These are phyloP conservation scores for Euwallacea fornicatus DNA, from an alignment of 1,140 invertebrate genomes.

Conservation along the genomic window DNA sequence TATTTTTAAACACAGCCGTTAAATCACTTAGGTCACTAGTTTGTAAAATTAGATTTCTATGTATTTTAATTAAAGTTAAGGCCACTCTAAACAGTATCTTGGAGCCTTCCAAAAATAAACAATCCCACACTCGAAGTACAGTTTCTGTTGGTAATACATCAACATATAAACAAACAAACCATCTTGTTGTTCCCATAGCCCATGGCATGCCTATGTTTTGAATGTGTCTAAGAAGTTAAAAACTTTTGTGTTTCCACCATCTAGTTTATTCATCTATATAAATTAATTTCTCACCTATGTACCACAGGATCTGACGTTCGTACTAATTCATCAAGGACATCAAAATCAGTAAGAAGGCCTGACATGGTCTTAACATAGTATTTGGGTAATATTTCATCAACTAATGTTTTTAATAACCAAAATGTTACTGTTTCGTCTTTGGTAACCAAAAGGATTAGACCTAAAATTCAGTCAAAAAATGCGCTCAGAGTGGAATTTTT, in stretches of 20 bases:
- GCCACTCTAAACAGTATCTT: conserved; percentile 82
- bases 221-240: conserved; percentile 61
- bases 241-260: background rate
- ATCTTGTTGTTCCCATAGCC: conserved; percentile 87
- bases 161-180: conserved; percentile 91
- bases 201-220: conserved; percentile 76
- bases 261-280: background rate
- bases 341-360: conserved; percentile 83
- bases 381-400: conserved; percentile 79
- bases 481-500: background rate
- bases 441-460: conserved; percentile 79
- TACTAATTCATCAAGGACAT: conserved; percentile 82
- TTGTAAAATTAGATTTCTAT: conserved; percentile 68
- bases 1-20: conserved; percentile 75
- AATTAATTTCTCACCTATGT: conserved; percentile 53
- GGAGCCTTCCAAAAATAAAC: conserved; percentile 89
- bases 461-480: conserved; percentile 11
- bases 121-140: conserved; percentile 91
- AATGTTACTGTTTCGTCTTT: conserved; percentile 89
- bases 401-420: conserved; percentile 85
- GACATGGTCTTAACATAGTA: conserved; percentile 89
- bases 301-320: conserved; percentile 78
- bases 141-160: conserved; percentile 92
- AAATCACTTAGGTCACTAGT: conserved; percentile 75
- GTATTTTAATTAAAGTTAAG: conserved; percentile 76